Evolutionary conservation across 2,113 vertebrate genomes (phyloP), one percentile per base, ranked within the genome.

Genomic region (Oryzias curvinotus): DNA sequence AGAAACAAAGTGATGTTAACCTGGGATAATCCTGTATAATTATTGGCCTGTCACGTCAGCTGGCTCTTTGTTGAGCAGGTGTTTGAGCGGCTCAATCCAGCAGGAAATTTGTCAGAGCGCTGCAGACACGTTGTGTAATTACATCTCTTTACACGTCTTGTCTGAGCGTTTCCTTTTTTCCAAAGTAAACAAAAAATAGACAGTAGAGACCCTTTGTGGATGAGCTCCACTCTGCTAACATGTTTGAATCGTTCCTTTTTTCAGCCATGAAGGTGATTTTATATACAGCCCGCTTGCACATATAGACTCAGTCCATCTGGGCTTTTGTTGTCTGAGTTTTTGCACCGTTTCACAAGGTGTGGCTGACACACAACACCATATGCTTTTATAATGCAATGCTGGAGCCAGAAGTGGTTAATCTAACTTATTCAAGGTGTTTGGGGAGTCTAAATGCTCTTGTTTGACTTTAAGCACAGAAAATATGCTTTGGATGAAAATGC

Each of bases 41-140:
- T 86, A 89, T 74, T 60, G 77, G 60, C 70, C 80, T 73, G 75
- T 64, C 71, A 75, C 68, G 81, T 89, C 83, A 87, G 85, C 78
- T 78, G 85, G 71, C 64, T 41, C 55, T 82, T 76, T 83, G 69
- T 77, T 58, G 61, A 82, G 65, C 91, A 90, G 89, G 88, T 91
- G 87, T 82, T 86, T 86, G 43, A 55, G 61, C 71, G 25, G 62
- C 78, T 73, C 68, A 52, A 60, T 46, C 72, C 71, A 17, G 56
- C 68, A 88, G 77, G 85, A 87, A 77, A 73, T 84, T 88, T 88
- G 89, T 80, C 81, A 78, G 65, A 71, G 80, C 49, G 30, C 69
- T 45, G 66, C 64, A 78, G 83, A 85, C 86, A 78, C 56, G 75
- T 85, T 65, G 51, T 64, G 64, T 88, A 87, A 89, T 88, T 77